Evolutionary conservation across 1,140 invertebrate species (phyloP).

Genomic region (Drosophila dunni): DNA sequence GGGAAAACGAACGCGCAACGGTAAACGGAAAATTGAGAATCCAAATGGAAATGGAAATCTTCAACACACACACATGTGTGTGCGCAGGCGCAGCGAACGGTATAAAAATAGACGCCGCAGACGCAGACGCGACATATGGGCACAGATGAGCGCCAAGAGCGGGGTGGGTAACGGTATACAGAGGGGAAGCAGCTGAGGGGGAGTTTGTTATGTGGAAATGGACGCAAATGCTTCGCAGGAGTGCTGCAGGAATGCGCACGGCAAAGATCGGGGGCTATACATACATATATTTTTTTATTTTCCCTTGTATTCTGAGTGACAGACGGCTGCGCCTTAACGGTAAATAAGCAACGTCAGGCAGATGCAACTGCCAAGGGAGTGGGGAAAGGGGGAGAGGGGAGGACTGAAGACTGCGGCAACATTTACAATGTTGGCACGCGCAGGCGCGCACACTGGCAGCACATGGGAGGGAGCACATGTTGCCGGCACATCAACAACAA

Average conservation of each 20-base stretch:
- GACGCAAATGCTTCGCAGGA: conserved; percentile 68
- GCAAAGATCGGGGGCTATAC: conserved; percentile 2
- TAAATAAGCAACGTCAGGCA: conserved; percentile 72
- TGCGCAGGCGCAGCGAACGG: conserved; percentile 58
- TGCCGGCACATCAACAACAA: conserved; percentile 38
- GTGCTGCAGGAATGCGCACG: conserved; percentile 71
- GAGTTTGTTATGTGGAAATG: conserved; percentile 39
- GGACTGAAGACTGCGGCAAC: conserved; percentile 23
- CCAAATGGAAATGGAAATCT: conserved; percentile 26
- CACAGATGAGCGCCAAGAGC: conserved; percentile 50
- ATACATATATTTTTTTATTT: background rate
- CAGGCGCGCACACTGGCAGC: conserved; percentile 66
- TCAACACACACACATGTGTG: conserved; percentile 33
- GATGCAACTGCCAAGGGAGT: background rate
- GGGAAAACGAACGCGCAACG: conserved; percentile 53
- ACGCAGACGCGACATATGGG: conserved; percentile 63
- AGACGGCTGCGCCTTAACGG: conserved; percentile 77
- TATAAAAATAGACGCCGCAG: conserved; percentile 45
- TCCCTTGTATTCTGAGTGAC: conserved; percentile 50
- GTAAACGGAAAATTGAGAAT: conserved; percentile 62
- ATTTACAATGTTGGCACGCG: conserved; percentile 79
- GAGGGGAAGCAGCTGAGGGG: conserved; percentile 1
- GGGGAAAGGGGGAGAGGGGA: conserved; percentile 4
- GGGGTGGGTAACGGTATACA: background rate
- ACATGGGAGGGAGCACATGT: conserved; percentile 54